Conservation (phyloP, 1,140 invertebrate genomes). For the Drosophila bocqueti region DNA sequence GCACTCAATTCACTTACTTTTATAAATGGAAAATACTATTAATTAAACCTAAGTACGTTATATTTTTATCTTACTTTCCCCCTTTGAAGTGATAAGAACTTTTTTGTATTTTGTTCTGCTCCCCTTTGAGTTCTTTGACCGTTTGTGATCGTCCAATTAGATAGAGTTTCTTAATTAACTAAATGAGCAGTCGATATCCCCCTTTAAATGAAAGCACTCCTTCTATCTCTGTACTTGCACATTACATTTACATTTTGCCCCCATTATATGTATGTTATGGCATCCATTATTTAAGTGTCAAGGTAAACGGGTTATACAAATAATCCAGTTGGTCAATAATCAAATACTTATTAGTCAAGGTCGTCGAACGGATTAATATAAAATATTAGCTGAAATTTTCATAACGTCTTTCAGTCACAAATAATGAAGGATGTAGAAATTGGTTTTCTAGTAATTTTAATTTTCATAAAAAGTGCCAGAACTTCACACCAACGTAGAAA, state of each 20-base stretch:
- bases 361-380: neutral
- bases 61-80: neutral
- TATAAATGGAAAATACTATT: neutral
- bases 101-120: neutral
- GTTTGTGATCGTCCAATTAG: neutral
- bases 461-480: neutral
- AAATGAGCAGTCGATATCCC: conserved; percentile 1
- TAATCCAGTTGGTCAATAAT: neutral
- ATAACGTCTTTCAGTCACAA: neutral
- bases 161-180: conserved; percentile 1
- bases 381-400: too few species aligned
- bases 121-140: conserved; percentile 1
- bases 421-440: neutral
- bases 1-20: neutral
- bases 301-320: neutral
- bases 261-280: neutral
- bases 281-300: neutral
- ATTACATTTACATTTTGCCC: neutral
- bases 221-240: neutral
- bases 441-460: neutral
- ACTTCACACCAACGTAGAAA: neutral
- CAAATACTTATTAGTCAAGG: conserved; percentile 2
- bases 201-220: neutral
- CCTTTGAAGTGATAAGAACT: neutral
- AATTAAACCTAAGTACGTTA: neutral